Percentiles rank a stretch among this genome's conserved stretches.
These are phyloP conservation scores for Sciaenops ocellatus DNA, from an alignment of 2,797 vertebrate species.

Conservation along the genomic window DNA sequence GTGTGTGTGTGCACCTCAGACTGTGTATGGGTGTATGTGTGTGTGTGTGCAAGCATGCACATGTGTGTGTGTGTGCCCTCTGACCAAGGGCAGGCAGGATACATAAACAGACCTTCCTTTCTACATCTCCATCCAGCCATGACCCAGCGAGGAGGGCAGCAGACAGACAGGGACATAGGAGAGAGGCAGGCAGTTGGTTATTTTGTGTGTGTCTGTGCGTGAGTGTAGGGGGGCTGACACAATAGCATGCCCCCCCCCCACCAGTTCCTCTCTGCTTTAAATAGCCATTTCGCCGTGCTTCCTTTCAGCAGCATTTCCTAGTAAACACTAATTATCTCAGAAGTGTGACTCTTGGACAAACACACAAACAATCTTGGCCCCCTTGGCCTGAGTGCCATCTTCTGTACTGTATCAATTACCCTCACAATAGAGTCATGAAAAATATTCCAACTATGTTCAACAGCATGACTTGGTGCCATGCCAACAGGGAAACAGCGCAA, in stretches of 20 bases:
- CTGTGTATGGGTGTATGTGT: constrained; percentile 20
- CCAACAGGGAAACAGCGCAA: background rate
- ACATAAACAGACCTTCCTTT: constrained; percentile 85
- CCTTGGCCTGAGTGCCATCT: constrained; percentile 34
- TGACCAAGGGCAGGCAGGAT: constrained; percentile 77
- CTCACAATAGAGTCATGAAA: constrained; percentile 6
- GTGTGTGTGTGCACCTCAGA: background rate
- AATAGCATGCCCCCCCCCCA: constrained; percentile 71
- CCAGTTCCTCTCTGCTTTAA: constrained; percentile 83
- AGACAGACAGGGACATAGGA: constrained; percentile 76
- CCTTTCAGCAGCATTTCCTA: constrained; percentile 78
- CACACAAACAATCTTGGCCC: constrained; percentile 74
- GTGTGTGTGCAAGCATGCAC: constrained; percentile 9
- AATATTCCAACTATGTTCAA: constrained; percentile 10
- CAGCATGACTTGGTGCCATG: background rate
- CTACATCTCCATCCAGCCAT: constrained; percentile 84
- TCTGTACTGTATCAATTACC: constrained; percentile 51
- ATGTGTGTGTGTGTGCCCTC: constrained; percentile 59
- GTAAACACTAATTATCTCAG: constrained; percentile 81
- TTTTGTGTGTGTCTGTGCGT: constrained; percentile 54
- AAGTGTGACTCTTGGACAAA: constrained; percentile 80
- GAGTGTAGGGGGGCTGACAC: constrained; percentile 62
- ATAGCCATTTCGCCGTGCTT: constrained; percentile 81
- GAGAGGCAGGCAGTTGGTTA: constrained; percentile 78
- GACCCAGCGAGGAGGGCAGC: constrained; percentile 78